Percentiles rank a stretch among this genome's conserved stretches.
Evolutionary conservation across 2,113 vertebrate species (phyloP).

Genomic region (Tychaedon coryphoeus): DNA sequence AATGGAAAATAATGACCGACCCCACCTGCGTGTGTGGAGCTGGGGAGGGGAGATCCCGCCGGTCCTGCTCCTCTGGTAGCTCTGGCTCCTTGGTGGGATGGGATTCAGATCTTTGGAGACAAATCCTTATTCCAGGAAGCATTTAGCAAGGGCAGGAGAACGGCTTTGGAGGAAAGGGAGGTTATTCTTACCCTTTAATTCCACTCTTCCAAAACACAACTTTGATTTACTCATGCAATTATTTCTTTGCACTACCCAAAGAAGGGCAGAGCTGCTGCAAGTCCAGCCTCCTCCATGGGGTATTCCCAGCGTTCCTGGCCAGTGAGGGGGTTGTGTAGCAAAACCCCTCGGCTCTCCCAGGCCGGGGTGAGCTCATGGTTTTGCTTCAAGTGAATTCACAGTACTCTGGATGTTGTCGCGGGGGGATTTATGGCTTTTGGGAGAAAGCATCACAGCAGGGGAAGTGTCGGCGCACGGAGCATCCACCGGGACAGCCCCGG

Average conservation of each 20-base stretch:
- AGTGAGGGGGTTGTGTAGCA: accelerated
- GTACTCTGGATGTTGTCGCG: neutral
- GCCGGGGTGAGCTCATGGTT: accelerated
- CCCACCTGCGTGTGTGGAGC: neutral
- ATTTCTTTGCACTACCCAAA: accelerated
- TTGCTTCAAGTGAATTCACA: accelerated
- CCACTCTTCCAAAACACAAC: neutral
- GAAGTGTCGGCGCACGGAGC: accelerated
- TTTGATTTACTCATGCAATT: neutral
- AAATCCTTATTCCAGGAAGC: neutral
- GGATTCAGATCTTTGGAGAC: neutral
- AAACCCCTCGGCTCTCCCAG: accelerated
- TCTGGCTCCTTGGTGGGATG: neutral
- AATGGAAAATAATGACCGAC: neutral
- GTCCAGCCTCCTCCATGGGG: neutral
- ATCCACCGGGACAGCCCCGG: neutral
- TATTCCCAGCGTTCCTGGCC: neutral
- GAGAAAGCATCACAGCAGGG: neutral
- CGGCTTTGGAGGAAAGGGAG: neutral
- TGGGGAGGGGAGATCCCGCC: accelerated
- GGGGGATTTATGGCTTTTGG: neutral
- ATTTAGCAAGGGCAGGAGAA: neutral
- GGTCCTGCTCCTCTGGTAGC: accelerated
- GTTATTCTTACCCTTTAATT: neutral
- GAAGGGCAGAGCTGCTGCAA: neutral